These are phyloP conservation scores for Asarcornis scutulata DNA, from an alignment of 2,113 vertebrate genomes.

Conservation along the genomic window DNA sequence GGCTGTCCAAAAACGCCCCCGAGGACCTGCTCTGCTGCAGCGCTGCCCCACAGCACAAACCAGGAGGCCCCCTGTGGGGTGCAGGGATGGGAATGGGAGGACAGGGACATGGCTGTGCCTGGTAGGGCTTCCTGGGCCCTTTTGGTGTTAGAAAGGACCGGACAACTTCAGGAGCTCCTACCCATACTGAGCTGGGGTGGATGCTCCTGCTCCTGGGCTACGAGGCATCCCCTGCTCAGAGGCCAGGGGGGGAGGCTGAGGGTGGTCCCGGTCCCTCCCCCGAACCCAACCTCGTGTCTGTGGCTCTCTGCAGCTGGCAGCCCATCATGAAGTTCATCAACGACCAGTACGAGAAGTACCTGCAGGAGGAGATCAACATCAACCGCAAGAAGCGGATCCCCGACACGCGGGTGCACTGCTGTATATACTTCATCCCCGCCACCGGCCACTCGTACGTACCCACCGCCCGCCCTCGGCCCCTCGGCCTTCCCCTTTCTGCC, in stretches of 20 bases:
- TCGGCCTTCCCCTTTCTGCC: rapidly evolving
- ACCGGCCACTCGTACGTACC: conserved; percentile 93
- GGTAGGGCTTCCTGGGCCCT: too few species aligned
- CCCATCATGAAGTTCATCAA: conserved; percentile 99
- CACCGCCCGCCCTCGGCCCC: background rate
- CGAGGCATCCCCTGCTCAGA: too few species aligned
- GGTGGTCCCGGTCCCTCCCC: background rate
- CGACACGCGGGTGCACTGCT: conserved; percentile 95
- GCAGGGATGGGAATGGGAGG: background rate
- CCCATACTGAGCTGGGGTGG: rapidly evolving
- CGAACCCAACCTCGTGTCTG: rapidly evolving
- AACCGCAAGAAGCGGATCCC: conserved; percentile 96
- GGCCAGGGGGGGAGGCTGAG: background rate
- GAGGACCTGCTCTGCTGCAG: background rate
- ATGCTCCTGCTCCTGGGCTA: background rate
- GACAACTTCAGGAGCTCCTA: background rate
- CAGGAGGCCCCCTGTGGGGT: too few species aligned
- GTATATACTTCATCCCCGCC: conserved; percentile 98
- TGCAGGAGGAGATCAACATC: conserved; percentile 96
- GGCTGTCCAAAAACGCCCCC: background rate
- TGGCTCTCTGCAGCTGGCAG: conserved; percentile 85
- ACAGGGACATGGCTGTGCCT: background rate
- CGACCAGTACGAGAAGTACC: conserved; percentile 95
- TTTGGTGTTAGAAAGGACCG: background rate
- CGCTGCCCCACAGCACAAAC: background rate